These are phyloP conservation scores for Ooceraea biroi DNA, from an alignment of 1,140 invertebrate species.

Conservation along the genomic window DNA sequence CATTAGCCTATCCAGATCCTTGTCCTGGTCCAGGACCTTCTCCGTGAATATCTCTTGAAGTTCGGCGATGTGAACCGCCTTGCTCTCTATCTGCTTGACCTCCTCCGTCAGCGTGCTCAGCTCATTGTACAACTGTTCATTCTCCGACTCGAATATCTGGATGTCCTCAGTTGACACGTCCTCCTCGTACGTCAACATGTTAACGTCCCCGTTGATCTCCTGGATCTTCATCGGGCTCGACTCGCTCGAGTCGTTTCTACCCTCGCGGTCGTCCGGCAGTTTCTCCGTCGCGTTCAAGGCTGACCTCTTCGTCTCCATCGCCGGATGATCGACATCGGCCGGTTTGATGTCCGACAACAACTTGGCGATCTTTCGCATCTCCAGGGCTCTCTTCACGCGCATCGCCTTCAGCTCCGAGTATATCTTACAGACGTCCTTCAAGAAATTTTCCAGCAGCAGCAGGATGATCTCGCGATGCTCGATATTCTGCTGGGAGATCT, in stretches of 20 bases:
- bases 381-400: conserved; percentile 93
- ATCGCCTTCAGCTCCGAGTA: conserved; percentile 96
- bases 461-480: conserved; percentile 93
- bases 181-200: conserved; percentile 85
- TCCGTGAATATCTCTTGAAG: conserved; percentile 99
- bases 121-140: conserved; percentile 93
- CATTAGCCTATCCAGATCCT: conserved; percentile 95
- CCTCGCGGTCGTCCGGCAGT: conserved; percentile 75
- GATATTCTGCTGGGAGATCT: conserved; percentile 88
- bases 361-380: conserved; percentile 92
- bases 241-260: conserved; percentile 67
- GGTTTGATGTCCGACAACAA: conserved; percentile 87
- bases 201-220: conserved; percentile 83
- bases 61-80: conserved; percentile 97
- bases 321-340: neutral
- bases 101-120: conserved; percentile 92
- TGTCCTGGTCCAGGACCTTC: conserved; percentile 98
- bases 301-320: neutral
- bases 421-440: conserved; percentile 94
- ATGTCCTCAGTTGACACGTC: conserved; percentile 94
- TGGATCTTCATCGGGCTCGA: conserved; percentile 80
- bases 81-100: conserved; percentile 95
- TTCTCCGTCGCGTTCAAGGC: conserved; percentile 82
- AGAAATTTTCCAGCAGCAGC: conserved; percentile 91
- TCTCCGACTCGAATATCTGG: conserved; percentile 96